These are phyloP conservation scores for Struthidea cinerea DNA, from an alignment of 2,113 vertebrate species.

Conservation along the genomic window DNA sequence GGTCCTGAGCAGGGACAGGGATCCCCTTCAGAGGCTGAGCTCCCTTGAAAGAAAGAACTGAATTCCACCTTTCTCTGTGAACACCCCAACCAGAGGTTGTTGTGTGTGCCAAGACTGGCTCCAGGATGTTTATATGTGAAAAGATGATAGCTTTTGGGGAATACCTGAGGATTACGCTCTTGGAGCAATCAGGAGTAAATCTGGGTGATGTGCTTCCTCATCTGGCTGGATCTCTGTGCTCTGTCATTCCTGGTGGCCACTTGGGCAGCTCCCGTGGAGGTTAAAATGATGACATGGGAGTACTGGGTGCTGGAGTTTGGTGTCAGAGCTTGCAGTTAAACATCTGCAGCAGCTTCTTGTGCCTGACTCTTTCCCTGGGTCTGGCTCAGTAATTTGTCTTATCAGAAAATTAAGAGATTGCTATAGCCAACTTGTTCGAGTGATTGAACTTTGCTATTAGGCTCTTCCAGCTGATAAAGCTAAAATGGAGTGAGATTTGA, in stretches of 20 bases:
- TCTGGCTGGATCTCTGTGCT: not conserved
- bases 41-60: not conserved
- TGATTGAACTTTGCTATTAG: not conserved
- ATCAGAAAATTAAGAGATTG: not conserved
- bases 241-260: not conserved
- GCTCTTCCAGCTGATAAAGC: not conserved
- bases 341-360: not conserved
- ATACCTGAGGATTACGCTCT: not conserved
- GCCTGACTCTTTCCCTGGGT: not conserved
- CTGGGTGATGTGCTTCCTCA: not conserved
- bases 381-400: not conserved
- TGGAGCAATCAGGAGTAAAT: not conserved
- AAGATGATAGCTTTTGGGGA: not conserved
- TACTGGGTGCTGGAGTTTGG: not conserved
- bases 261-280: fast-evolving
- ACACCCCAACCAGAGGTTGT: not conserved
- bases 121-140: not conserved
- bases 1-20: not conserved
- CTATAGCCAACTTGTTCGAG: not conserved
- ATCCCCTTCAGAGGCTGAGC: not conserved
- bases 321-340: not conserved
- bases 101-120: not conserved
- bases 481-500: not conserved
- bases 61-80: not conserved
- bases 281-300: not conserved